Evolutionary conservation across 92 coral and sea anemone species (phyloP), one percentile per base, ranked within the genome.

Genomic region (Phymanthus crucifer): DNA sequence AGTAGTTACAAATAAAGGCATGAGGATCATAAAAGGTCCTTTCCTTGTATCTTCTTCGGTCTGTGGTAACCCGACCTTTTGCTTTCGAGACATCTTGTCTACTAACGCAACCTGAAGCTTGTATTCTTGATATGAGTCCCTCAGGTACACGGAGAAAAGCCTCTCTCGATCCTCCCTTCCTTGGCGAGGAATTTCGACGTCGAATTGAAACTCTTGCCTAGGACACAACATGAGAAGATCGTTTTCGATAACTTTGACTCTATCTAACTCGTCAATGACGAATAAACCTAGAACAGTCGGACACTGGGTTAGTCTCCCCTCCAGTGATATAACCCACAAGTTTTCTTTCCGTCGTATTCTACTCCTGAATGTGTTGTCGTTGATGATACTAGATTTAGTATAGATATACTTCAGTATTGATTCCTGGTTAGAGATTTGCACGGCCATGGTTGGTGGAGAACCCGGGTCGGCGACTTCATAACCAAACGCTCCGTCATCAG

Each of bases 221-320:
- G 96, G 96, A 72, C 93, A 91, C 43, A 91, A 74, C 14, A 88
- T 35, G 36, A 91, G 83, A 40, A 89, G 81, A 64, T 91, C 96
- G 18, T 83, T 83, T 54, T 88, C 84, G 6, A 91, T 69, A 1
- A 91, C 86, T 45, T 79, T 78, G 4, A 79, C 77, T 9, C 67
- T 38, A 75, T 91, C 96, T 17, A 80, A 66, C 84, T 91, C 96
- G 27, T 91, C 96, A 61, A 89, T 76, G 32, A 86, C 91, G 32
- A 72, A 52, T 43, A 91, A 65, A 6, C 90, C 83, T 23, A 89
- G 69, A 34, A 88, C 83, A 32, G 91, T 89, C 17, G 96, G 96
- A 57, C 96, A 91, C 75, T 73, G 58, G 2, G 83, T 71, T 17
- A 89, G 68, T 21, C 76, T 43, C 6, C 96, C 96, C 8, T 57